A percentile compares a stretch with the other conserved stretches of the same genome.
Conservation (phyloP, 1,140 invertebrate species). For the Microvelia longipes region DNA sequence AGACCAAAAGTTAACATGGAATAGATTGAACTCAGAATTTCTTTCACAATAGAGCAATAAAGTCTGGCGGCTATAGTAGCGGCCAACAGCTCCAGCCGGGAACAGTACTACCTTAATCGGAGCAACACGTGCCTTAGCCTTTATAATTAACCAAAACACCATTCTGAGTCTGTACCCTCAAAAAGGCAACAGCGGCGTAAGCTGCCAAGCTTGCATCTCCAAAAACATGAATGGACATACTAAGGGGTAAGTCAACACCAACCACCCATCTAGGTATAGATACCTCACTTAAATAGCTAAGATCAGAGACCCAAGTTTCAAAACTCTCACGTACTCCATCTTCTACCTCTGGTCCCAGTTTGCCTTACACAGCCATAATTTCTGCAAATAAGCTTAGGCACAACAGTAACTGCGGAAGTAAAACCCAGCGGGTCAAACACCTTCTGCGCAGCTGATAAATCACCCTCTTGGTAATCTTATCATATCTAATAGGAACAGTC, state of each 20-base stretch:
- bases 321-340: neutral
- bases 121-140: slow-evolving; percentile 22
- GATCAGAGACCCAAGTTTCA: neutral
- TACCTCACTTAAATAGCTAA: neutral
- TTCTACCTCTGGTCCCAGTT: slow-evolving; percentile 19
- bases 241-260: neutral
- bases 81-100: slow-evolving; percentile 28
- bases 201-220: slow-evolving; percentile 25
- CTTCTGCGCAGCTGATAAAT: neutral
- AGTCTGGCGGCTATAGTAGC: slow-evolving; percentile 25
- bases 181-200: slow-evolving; percentile 23
- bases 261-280: neutral
- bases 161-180: slow-evolving; percentile 9
- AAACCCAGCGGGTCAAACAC: slow-evolving; percentile 28
- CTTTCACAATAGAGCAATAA: slow-evolving; percentile 13
- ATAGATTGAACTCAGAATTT: slow-evolving; percentile 12
- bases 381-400: slow-evolving; percentile 25
- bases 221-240: slow-evolving; percentile 24
- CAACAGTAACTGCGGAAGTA: slow-evolving; percentile 19
- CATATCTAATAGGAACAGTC: slow-evolving; percentile 18
- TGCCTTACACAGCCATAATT: slow-evolving; percentile 17
- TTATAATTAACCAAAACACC: slow-evolving; percentile 9
- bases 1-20: slow-evolving; percentile 21
- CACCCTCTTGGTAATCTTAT: slow-evolving; percentile 9
- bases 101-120: slow-evolving; percentile 24